Base-by-base conservation (phyloP, 2,888 invertebrate genomes). In the Tethea ocularis region DNA sequence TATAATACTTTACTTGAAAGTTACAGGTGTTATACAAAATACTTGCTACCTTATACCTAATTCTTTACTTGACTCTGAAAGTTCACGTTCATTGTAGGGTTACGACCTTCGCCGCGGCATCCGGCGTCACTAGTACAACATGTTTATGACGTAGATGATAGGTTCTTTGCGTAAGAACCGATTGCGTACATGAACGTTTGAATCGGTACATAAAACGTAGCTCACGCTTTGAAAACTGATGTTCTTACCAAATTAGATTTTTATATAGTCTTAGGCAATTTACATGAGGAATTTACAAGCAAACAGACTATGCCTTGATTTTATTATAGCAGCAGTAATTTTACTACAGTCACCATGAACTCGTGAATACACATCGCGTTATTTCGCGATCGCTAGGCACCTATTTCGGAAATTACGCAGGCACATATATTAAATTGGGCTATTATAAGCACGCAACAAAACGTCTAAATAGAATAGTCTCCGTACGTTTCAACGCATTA, bases 401-500 rank as follows among this genome's bases (percentile, higher is more conserved):
- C 46, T 20, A 46, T 46, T 46, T 46, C 20, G 46, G 20, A 20
- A 46, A 46, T 46, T 5, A 46, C 46, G 46, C 20, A 20, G 46
- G 17, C 46, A 46, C 46, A 17, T 20, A 20, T 46, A 46, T 46
- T 46, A 46, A 46, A 46, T 46, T 46, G 46, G 46, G 10, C 46
- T 20, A 46, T 46, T 46, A 46, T 46, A 20, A 20, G 20, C 46
- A 46, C 46, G 46, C 46, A 20, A 46, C 46, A 46, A 46, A 20
- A 46, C 46, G 8, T 46, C 20, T 10, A 20, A 46, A 46, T 46
- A 46, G 46, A 46, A 20, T 46, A 46, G 46, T 46, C 46, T 46
- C 17, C 46, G 10, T 53, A 53, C 52, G 52, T 11, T 53, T 29
- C 7, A 26, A 53, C 52, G 52, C 52, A n/a, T n/a, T 15, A 46